Evolutionary conservation across 2,888 invertebrate genomes (phyloP), one percentile per base, ranked within the genome.

Genomic region (Apodemia mormo): DNA sequence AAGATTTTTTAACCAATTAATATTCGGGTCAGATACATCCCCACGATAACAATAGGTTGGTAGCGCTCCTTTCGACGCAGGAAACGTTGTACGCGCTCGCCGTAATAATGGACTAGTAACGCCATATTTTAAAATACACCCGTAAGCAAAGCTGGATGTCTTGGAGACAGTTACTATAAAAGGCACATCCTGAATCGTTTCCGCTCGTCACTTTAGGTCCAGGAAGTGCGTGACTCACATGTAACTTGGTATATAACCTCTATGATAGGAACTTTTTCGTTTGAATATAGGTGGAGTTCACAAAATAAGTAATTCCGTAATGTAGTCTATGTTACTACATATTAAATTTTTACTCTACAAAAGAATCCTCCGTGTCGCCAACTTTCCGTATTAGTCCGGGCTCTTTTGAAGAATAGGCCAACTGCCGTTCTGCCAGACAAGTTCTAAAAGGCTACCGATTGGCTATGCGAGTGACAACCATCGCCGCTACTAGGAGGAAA

Each of bases 11-110:
- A 76, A 73, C 73, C 71, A 70, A 83, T 89, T 81, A 74, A 80
- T 86, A 92, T 92, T 85, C 92, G 71, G 72, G 74, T 81, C 92
- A 89, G 91, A 87, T 73, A 77, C 86, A 88, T 89, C 90, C 90
- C 91, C 88, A 87, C 89, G 83, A 78, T 81, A 87, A 92, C 92
- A 92, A 92, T 92, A 80, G 92, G 84, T 82, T 83, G 89, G 88
- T 87, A 88, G 88, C 87, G 84, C 88, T 87, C 86, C 90, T 92
- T 92, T 90, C 82, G 89, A 80, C 85, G 88, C 92, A 91, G 92
- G 92, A 92, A 92, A 85, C 89, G 83, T 74, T 83, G 90, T 78
- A 92, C 92, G 92, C 92, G 91, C 82, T 77, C 76, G 76, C 74
- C 78, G 78, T 92, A 90, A 89, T 86, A 90, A 92, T 87, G 87